phyloP scores from a whole-genome alignment of 2,888 invertebrate species.

The Melanophora roralis region DNA sequence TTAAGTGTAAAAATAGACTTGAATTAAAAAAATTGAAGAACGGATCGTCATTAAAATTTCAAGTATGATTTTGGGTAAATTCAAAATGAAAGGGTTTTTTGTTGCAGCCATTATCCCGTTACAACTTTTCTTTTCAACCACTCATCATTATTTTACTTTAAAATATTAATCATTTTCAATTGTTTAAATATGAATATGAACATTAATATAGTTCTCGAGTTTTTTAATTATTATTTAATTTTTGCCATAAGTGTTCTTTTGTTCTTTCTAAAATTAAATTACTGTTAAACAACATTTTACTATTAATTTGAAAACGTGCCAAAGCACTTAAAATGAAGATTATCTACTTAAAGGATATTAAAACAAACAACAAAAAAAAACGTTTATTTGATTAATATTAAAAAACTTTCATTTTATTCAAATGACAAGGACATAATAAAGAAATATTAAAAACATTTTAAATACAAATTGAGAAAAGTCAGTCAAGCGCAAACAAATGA shows the following conservation, averaged over 20 bases:
- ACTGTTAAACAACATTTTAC: background rate
- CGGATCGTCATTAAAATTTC: no score
- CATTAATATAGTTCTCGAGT: no score
- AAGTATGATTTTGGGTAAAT: no score
- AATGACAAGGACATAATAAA: slow-evolving; percentile 19
- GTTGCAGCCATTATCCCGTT: no score
- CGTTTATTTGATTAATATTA: slow-evolving; percentile 19
- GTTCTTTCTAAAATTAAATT: background rate
- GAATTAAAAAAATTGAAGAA: no score
- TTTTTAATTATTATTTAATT: slow-evolving; percentile 47
- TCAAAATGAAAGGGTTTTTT: no score
- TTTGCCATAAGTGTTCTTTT: slow-evolving; percentile 26
- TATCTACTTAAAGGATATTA: slow-evolving; percentile 53
- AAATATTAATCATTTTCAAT: no score
- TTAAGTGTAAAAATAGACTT: no score
- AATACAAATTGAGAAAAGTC: slow-evolving; percentile 1
- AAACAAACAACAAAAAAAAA: background rate
- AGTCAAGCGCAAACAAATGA: background rate
- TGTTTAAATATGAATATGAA: no score
- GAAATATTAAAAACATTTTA: background rate
- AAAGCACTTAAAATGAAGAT: slow-evolving; percentile 45
- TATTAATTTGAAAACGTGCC: slow-evolving; percentile 47
- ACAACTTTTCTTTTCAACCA: no score
- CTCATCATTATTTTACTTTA: no score
- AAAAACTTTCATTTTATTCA: slow-evolving; percentile 29